Evolutionary conservation across 2,113 vertebrate species (phyloP).

Genomic region (Spea multiplicata): DNA sequence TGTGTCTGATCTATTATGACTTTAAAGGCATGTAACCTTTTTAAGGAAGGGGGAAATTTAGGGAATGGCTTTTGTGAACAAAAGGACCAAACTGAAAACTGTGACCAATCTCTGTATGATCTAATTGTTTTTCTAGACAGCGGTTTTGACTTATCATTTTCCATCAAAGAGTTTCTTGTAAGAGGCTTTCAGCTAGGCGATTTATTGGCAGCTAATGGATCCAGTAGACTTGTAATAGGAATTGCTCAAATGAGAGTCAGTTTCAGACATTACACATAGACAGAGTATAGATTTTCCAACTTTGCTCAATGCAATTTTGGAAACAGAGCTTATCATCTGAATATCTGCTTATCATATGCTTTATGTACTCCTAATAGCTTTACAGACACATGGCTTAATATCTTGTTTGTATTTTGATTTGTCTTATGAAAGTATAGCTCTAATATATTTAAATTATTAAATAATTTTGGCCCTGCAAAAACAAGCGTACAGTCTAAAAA

Average conservation of each 20-base stretch:
- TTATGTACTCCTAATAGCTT: background rate
- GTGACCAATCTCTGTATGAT: background rate
- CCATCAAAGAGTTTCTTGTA: background rate
- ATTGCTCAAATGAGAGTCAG: constrained; percentile 29
- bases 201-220: constrained; percentile 48
- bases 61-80: background rate
- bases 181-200: constrained; percentile 32
- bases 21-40: background rate
- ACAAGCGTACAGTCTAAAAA: background rate
- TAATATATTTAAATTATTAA: constrained; percentile 2
- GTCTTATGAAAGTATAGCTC: no score
- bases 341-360: background rate
- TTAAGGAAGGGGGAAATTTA: background rate
- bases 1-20: background rate
- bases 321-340: constrained; percentile 21
- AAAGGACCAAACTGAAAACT: background rate
- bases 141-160: background rate
- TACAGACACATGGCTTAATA: background rate
- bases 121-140: constrained; percentile 1
- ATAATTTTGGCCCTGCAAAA: constrained; percentile 10
- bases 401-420: background rate
- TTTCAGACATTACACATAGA: constrained; percentile 42
- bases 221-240: constrained; percentile 14
- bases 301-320: constrained; percentile 24
- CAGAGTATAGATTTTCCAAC: constrained; percentile 47